Evolutionary conservation across 2,113 vertebrate genomes (phyloP).

Genomic region (Onychostruthus taczanowskii): DNA sequence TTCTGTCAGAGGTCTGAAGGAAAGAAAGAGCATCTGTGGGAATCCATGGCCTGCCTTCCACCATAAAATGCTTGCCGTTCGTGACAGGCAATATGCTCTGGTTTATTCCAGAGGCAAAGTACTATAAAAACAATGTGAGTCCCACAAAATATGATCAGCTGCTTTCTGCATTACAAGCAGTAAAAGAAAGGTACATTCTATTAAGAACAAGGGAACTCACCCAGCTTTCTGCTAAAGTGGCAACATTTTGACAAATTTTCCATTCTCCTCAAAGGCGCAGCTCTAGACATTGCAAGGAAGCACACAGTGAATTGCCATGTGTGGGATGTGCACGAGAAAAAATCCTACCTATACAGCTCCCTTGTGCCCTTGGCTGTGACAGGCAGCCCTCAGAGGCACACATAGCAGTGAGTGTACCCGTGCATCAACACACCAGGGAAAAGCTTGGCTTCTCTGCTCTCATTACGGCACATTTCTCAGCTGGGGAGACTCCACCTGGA

Average conservation of each 20-base stretch:
- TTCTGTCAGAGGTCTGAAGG: neutral
- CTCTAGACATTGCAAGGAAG: neutral
- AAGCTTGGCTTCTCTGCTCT: neutral
- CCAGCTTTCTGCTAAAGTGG: neutral
- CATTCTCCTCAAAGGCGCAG: neutral
- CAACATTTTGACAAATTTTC: slow-evolving; percentile 1
- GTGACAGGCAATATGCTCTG: neutral
- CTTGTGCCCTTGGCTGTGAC: neutral
- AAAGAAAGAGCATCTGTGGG: neutral
- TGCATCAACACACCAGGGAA: neutral
- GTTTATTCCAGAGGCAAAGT: neutral
- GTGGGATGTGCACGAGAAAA: neutral
- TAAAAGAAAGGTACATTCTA: slow-evolving; percentile 15
- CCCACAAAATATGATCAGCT: neutral
- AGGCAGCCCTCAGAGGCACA: neutral
- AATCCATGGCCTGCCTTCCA: neutral
- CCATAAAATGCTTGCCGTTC: neutral
- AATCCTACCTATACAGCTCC: neutral
- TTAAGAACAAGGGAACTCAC: slow-evolving; percentile 24
- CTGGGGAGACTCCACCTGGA: neutral
- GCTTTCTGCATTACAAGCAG: slow-evolving; percentile 31
- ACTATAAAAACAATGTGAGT: neutral
- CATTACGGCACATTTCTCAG: neutral
- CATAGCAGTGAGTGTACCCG: neutral
- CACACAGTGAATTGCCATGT: neutral